phyloP scores from a whole-genome alignment of 2,113 vertebrate genomes.

The Ptyas mucosa region DNA sequence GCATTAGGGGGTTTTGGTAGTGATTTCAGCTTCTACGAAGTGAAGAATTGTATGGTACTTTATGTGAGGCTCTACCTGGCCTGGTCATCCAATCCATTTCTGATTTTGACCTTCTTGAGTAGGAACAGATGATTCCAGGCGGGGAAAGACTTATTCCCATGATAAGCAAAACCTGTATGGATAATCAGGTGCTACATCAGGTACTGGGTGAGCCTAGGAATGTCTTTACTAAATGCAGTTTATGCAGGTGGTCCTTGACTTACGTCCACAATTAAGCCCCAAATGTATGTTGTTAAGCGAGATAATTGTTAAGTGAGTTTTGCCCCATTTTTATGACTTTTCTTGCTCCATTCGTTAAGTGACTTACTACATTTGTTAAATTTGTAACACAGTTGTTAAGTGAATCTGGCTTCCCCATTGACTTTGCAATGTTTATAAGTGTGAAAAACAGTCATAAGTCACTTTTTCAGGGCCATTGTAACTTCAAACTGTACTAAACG shows the following conservation, averaged over 20 bases:
- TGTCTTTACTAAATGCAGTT: background rate
- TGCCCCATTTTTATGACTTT: background rate
- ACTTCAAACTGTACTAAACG: background rate
- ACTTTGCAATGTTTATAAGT: background rate
- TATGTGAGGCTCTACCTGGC: background rate
- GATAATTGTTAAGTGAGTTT: background rate
- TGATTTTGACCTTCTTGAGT: background rate
- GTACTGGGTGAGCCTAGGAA: background rate
- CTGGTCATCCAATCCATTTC: background rate
- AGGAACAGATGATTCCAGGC: background rate
- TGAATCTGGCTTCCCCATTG: background rate
- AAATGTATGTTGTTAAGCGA: background rate
- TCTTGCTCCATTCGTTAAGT: background rate
- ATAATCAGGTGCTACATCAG: background rate
- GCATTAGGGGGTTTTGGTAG: background rate
- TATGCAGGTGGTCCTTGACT: no score
- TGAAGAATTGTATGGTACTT: background rate
- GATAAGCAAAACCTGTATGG: background rate
- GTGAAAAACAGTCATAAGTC: background rate
- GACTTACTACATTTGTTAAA: background rate
- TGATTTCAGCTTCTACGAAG: background rate
- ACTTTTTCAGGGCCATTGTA: background rate
- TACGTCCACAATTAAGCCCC: background rate
- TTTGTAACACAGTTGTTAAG: background rate
- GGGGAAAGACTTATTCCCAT: background rate